Evolutionary conservation across 2,888 invertebrate genomes (phyloP), one percentile per base, ranked within the genome.

Genomic region (Pollenia amentaria): DNA sequence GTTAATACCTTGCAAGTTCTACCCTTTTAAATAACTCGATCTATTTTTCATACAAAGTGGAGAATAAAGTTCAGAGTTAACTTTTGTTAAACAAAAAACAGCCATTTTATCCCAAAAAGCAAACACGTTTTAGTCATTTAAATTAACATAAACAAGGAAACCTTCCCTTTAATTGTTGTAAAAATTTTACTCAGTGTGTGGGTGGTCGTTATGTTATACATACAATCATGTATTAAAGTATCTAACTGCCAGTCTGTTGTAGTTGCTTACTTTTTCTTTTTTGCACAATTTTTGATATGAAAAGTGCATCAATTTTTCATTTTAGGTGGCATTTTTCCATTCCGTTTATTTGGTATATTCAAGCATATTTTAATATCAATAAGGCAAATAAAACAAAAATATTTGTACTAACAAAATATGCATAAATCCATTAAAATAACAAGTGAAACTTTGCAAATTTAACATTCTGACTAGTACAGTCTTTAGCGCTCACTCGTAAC

Each of bases 281-380:
- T 48, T 55, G 46, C 18, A 40, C n/a, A 67, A 70, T 53, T 84
- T 21, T 72, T 84, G 86, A 80, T 87, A 84, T 77, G 76, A 87
- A 80, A 77, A 87, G 80, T 87, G 83, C 80, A 87, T 83, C 79
- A 84, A 87, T 87, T 87, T 84, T 84, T 87, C 86, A 80, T 87
- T 83, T 84, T 80, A 87, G 86, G 83, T 87, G 86, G 86, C 86
- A 84, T 87, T 86, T 82, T 69, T 62, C 38, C 76, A 76, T 73
- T 73, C 65, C 38, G 8, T 72, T 72, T 65, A 38, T 72, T 70
- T 65, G 60, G 70, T 60, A 53, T 80, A 76, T 76, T 44, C 57
- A 83, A 70, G 85, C 78, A 87, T 87, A 87, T 87, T 84, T 86
- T 77, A 80, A 84, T 84, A 87, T 87, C 86, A 87, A 87, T 77